Evolutionary conservation across 2,113 vertebrate genomes (phyloP).

Genomic region (Toxotes chatareus): DNA sequence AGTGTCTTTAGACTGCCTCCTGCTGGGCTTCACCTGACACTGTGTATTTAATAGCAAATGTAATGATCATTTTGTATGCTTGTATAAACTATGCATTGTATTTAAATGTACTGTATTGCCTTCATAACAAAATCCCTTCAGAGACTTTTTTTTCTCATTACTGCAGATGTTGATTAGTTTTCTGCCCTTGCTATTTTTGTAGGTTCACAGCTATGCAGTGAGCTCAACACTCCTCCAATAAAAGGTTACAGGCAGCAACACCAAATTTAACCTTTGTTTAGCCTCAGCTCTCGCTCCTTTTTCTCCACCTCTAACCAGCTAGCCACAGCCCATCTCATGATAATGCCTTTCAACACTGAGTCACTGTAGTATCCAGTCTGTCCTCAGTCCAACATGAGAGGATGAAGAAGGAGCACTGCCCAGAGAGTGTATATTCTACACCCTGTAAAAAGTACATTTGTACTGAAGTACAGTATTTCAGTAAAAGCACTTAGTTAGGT

Average conservation of each 20-base stretch:
- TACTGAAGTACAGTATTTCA: too few relatives aligned
- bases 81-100: not conserved
- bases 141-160: not conserved
- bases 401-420: too few relatives aligned
- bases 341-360: too few relatives aligned
- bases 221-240: not conserved
- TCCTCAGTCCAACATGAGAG: too few relatives aligned
- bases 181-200: not conserved
- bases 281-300: too few relatives aligned
- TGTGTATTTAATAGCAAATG: constrained; percentile 18
- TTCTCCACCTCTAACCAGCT: too few relatives aligned
- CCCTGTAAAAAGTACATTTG: too few relatives aligned
- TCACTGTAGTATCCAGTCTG: too few relatives aligned
- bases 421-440: too few relatives aligned
- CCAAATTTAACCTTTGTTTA: too few relatives aligned
- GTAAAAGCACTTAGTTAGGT: too few relatives aligned
- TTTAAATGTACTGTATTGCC: constrained; percentile 7
- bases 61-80: not conserved
- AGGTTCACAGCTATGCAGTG: not conserved
- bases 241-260: not conserved
- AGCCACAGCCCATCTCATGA: too few relatives aligned
- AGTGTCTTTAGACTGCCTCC: constrained; percentile 52
- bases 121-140: constrained; percentile 39
- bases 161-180: not conserved
- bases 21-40: constrained; percentile 36